These are phyloP conservation scores for Lucinisca nassula DNA, from an alignment of 2,888 invertebrate species.

Conservation along the genomic window DNA sequence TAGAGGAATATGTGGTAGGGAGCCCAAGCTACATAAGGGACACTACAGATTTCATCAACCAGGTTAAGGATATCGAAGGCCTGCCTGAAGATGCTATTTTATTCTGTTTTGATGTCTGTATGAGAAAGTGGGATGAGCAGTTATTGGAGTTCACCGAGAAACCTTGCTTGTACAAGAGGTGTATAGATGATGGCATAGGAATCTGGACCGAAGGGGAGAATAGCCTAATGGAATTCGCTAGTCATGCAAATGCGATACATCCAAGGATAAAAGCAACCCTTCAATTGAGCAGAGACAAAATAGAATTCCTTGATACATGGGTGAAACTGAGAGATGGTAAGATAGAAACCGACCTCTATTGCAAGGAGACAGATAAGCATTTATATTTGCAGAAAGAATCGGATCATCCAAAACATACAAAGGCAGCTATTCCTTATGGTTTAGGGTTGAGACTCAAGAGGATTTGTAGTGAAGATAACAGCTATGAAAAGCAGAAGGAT, in stretches of 20 bases:
- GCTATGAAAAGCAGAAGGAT: background rate
- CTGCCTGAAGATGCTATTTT: background rate
- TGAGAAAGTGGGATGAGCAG: too few relatives aligned
- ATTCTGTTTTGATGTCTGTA: background rate
- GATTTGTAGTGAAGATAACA: background rate
- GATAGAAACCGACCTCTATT: background rate
- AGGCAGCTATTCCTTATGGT: slow-evolving; percentile 1
- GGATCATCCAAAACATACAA: background rate
- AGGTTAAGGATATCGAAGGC: background rate
- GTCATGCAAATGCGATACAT: background rate
- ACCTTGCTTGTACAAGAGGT: background rate
- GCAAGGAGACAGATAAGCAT: slow-evolving; percentile 1
- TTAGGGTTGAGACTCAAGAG: background rate
- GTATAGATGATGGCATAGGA: background rate
- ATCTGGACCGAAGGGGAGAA: slow-evolving; percentile 11
- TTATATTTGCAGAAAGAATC: background rate
- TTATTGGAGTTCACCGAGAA: background rate
- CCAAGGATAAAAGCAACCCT: background rate
- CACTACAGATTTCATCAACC: background rate
- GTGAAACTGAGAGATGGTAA: background rate
- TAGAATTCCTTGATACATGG: background rate
- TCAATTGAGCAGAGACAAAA: background rate
- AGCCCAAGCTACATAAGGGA: too few relatives aligned
- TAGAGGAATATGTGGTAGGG: too few relatives aligned
- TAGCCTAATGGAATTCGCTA: background rate